phyloP scores from a whole-genome alignment of 2,113 vertebrate species.

The Polyodon spathula region DNA sequence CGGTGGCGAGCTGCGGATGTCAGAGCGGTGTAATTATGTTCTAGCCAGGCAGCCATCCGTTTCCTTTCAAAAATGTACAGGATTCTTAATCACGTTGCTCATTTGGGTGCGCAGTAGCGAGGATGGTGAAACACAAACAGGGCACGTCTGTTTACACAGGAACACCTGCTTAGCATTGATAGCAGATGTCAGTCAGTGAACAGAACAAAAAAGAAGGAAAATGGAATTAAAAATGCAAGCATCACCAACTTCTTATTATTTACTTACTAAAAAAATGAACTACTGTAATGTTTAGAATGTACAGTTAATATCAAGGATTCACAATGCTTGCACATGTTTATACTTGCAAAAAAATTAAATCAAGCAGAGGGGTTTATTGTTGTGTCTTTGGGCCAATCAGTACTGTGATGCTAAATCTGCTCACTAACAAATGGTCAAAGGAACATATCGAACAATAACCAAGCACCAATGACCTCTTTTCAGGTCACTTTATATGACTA shows the following conservation, averaged over 20 bases:
- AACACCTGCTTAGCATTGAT: constrained; percentile 97
- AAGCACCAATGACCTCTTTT: too few relatives aligned
- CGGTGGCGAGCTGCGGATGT: constrained; percentile 82
- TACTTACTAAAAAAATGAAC: constrained; percentile 1
- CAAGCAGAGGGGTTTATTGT: too few relatives aligned
- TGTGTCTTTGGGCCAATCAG: too few relatives aligned
- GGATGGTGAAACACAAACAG: constrained; percentile 94
- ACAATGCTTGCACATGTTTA: too few relatives aligned
- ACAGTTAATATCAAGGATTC: neutral
- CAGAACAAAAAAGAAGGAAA: constrained; percentile 64
- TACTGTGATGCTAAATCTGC: too few relatives aligned
- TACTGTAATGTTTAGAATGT: neutral
- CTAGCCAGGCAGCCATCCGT: constrained; percentile 98
- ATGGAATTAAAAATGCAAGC: constrained; percentile 6
- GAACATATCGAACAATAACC: too few relatives aligned
- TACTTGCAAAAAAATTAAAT: too few relatives aligned
- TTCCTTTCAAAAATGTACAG: constrained; percentile 99
- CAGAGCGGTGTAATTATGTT: constrained; percentile 96
- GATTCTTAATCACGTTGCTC: constrained; percentile 98
- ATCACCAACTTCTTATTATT: neutral
- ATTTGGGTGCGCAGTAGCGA: constrained; percentile 90
- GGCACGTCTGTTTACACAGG: constrained; percentile 93
- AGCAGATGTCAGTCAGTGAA: constrained; percentile 76
- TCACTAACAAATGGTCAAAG: too few relatives aligned
- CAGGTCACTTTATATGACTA: neutral